Conservation (phyloP, 2,113 vertebrate genomes). For the Hemiprocne comata region DNA sequence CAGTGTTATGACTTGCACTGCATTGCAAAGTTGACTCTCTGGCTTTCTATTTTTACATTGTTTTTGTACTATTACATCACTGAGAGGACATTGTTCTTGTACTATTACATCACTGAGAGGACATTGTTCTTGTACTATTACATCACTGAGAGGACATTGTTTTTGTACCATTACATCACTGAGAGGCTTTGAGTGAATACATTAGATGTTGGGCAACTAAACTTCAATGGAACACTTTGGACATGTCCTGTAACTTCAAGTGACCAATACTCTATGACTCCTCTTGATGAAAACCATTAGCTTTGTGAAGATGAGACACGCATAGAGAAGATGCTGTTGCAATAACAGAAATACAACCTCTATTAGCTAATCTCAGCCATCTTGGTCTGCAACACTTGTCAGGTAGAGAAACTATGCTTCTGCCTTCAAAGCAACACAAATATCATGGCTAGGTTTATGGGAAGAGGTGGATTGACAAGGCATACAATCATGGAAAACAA, state of each 20-base stretch:
- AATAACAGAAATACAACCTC: background rate
- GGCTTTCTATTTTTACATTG: background rate
- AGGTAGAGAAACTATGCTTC: background rate
- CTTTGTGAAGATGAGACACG: background rate
- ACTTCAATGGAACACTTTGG: background rate
- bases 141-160: background rate
- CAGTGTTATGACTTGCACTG: background rate
- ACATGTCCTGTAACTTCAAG: background rate
- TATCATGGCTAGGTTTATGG: background rate
- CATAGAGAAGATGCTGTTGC: background rate
- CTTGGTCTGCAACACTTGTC: background rate
- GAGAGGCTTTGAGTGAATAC: background rate
- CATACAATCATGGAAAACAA: background rate
- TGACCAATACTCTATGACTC: background rate
- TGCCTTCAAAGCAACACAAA: background rate
- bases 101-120: no score
- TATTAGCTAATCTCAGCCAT: background rate
- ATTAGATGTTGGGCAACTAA: background rate
- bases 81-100: background rate
- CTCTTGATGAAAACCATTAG: background rate
- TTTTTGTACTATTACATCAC: background rate
- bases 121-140: background rate
- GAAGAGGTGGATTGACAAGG: conserved; percentile 6
- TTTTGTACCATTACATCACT: background rate
- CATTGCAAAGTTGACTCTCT: background rate